Conservation (phyloP, 2,888 invertebrate species). For the Protonemura montana region DNA sequence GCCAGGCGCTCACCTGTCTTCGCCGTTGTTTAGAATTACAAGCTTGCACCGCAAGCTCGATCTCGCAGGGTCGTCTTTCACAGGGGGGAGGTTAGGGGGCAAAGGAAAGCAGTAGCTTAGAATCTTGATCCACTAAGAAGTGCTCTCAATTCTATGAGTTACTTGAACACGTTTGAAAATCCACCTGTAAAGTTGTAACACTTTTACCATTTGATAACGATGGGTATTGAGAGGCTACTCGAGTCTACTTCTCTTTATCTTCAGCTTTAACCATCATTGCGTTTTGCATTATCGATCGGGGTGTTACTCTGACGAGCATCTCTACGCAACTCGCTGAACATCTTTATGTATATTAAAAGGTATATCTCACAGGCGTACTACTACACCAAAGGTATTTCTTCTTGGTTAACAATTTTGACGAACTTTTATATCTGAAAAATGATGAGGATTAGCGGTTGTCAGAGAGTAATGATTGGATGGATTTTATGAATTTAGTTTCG, state of each 20-base stretch:
- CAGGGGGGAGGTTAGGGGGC: no score
- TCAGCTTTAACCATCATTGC: slow-evolving; percentile 7
- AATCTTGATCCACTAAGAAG: not conserved
- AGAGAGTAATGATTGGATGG: not conserved
- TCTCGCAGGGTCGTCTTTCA: no score
- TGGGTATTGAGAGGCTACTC: not conserved
- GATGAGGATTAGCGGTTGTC: not conserved
- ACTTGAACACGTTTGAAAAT: not conserved
- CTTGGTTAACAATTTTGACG: not conserved
- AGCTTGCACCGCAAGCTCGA: no score
- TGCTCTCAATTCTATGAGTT: not conserved
- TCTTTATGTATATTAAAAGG: slow-evolving; percentile 12
- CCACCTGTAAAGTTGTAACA: not conserved
- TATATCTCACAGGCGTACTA: not conserved
- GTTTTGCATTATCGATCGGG: not conserved
- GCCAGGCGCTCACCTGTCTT: no score
- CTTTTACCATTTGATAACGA: not conserved
- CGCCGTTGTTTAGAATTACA: no score
- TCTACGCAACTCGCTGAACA: not conserved
- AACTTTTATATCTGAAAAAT: not conserved
- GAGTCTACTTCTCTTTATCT: not conserved
- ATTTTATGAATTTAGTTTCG: no score
- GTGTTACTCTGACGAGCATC: not conserved
- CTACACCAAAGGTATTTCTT: not conserved
- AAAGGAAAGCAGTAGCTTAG: no score